Evolutionary conservation across 2,888 invertebrate species (phyloP), one percentile per base, ranked within the genome.

Genomic region (Sipunculus nudus): DNA sequence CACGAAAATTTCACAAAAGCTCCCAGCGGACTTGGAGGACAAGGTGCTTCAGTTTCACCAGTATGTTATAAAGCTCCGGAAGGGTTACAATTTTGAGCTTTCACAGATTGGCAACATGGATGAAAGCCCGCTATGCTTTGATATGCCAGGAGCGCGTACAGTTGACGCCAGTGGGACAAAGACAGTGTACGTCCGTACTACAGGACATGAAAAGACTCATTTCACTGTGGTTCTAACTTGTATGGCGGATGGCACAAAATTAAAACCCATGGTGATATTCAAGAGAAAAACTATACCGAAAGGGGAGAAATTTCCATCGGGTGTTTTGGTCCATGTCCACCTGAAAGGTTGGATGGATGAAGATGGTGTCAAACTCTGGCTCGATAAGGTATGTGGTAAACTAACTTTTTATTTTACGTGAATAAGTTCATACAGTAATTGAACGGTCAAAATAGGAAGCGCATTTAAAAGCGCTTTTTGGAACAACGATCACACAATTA

Each of bases 181-280:
- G 48, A 61, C 58, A 6, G 40, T 68, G 13, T 19, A 31, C 19
- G 40, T 68, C 16, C 53, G 45, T 28, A 57, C 58, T 6, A 65
- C 58, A 0, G 67, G 64, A 16, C 52, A 61, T 29, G 68, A 68
- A 35, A 65, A 69, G 47, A 39, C 28, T 10, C 43, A 53, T 16
- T 61, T 61, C 43, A 65, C 61, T 1, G 48, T 66, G 10, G 53
- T 69, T 31, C 56, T 68, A n/a, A 23, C 59, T 10, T 45, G 50
- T 28, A 39, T n/a, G n/a, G 55, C 50, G 23, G 61, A 68, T 43
- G 56, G 58, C 6, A 63, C 47, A 2, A 68, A 68, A 47, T 26
- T 69, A n/a, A 53, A 48, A 32, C 65, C 61, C 8, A 53, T 62
- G 45, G 53, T 66, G 3, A 48, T 68, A 31, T 62, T 65, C 35